Evolutionary conservation across 2,797 vertebrate species (phyloP), one percentile per base, ranked within the genome.

Genomic region (Phyllotis vaccarum): DNA sequence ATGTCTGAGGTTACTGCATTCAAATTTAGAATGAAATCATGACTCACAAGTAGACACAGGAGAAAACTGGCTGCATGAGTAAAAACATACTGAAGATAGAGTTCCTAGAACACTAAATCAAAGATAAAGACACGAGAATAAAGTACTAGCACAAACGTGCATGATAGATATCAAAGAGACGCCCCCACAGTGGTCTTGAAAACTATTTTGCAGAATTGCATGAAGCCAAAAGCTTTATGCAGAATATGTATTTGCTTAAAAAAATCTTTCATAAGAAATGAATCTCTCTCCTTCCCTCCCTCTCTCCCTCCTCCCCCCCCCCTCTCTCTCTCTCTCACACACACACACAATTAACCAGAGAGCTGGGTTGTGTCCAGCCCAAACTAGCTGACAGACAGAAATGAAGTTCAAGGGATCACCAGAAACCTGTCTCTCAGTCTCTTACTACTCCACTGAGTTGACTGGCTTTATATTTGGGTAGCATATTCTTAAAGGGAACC

Each of bases 31-130:
- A 43, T 86, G 89, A 95, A 95, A 80, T 58, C n/a, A 37, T 49
- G 76, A 83, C 80, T 93, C 90, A 31, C n/a, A 56, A 68, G 85
- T 58, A 34, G 70, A 91, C 66, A 87, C 4, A 34, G n/a, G 75
- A 91, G 54, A 60, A 90, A 96, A 81, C 90, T 49, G 75, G 93
- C 81, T 54, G 13, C 80, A 22, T 96, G 95, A 92, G 89, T 91
- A 88, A 95, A 88, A 76, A 52, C 64, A 92, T 78, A 81, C 70
- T 58, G 34, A 91, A 95, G 96, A 97, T 93, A 87, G 93, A 93
- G 94, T 97, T 97, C 97, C 91, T 95, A 96, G 96, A 97, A 97
- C 89, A 95, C 58, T 87, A 58, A 97, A 89, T 76, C 56, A 95
- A 91, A 95, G 91, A 93, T 87, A 89, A 95, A 83, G 88, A 94